Evolutionary conservation across 2,888 invertebrate genomes (phyloP), one percentile per base, ranked within the genome.

Genomic region (Stratiomys singularior): DNA sequence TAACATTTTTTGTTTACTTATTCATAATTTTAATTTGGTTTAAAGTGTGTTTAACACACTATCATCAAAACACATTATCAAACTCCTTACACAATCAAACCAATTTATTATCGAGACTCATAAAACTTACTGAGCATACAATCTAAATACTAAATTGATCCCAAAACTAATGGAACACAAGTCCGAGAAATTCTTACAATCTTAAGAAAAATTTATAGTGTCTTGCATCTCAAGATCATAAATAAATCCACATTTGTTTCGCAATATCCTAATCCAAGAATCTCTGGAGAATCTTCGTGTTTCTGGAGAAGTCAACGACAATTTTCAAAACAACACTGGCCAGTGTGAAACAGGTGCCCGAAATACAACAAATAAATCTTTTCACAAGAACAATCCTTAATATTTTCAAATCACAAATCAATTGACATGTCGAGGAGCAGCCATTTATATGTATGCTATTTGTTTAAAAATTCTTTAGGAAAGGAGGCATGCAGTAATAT

Each of bases 181-280:
- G 15, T 18, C 23, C 11, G 3, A 66, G n/a, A 66, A 66, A n/a
- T 66, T 66, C 66, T 66, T 15, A n/a, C n/a, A n/a, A n/a, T n/a
- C n/a, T n/a, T n/a, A n/a, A n/a, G n/a, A n/a, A n/a, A 64, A 66
- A 66, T 66, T 66, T 66, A 66, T 66, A n/a, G 21, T 18, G 66
- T 66, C 37, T 37, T n/a, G 18, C 21, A 37, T 30, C 37, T 11
- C 3, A n/a, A 66, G 18, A 30, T 18, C 66, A 66, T 66, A 66
- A 66, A 66, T 66, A 66, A 66, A 11, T 5, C 1, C 15, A 18
- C 28, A 37, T 37, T 3, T 1, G n/a, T 66, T 66, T 66, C 37
- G 66, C 66, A 66, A 66, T 37, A 37, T 9, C 7, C 5, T 18
- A 60, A 60, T 60, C 58, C 18, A 3, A 37, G 37, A 60, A 25